Evolutionary conservation across 2,888 invertebrate genomes (phyloP).

Genomic region (Homarus gammarus): DNA sequence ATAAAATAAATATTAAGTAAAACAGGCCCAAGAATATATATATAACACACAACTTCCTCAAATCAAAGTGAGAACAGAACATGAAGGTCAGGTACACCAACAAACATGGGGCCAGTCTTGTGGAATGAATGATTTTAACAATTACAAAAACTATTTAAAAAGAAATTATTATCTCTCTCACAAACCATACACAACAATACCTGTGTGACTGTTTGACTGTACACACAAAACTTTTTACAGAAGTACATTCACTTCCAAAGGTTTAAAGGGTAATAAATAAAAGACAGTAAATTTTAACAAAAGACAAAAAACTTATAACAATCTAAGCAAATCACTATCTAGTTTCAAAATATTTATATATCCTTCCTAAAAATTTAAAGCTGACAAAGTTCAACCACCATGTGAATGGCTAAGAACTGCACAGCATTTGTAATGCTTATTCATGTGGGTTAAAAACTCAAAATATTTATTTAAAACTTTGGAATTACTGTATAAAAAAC

Average conservation of each 20-base stretch:
- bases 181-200: not conserved
- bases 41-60: not conserved
- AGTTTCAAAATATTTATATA: not conserved
- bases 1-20: slow-evolving; percentile 42
- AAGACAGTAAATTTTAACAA: not conserved
- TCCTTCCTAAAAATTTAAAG: slow-evolving; percentile 1
- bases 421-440: not conserved
- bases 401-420: not conserved
- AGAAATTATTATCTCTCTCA: not conserved
- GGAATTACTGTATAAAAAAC: not conserved
- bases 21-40: slow-evolving; percentile 21
- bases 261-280: not conserved
- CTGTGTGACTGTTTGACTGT: not conserved
- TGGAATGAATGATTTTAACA: slow-evolving; percentile 33
- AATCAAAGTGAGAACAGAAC: not conserved
- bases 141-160: not conserved
- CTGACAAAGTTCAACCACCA: not conserved
- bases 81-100: slow-evolving; percentile 50
- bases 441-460: not conserved
- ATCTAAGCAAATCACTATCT: not conserved
- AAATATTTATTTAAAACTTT: not conserved
- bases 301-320: not conserved
- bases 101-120: slow-evolving; percentile 8
- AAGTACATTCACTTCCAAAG: not conserved
- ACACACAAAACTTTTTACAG: not conserved